Evolutionary conservation across 2,113 vertebrate species (phyloP).

Genomic region (Nesoenas mayeri): DNA sequence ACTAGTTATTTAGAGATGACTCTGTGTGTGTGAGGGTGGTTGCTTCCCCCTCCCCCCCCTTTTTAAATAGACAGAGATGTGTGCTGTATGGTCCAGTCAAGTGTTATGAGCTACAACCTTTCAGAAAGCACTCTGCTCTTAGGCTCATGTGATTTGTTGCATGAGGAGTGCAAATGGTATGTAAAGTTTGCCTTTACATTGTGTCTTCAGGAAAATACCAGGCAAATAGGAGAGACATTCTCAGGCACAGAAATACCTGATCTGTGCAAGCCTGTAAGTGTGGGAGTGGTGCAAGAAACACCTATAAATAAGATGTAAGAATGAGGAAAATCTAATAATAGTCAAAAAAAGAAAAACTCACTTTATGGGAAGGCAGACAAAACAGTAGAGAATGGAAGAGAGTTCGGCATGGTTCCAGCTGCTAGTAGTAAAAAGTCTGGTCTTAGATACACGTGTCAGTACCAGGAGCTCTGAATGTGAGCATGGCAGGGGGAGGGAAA

Average conservation of each 20-base stretch:
- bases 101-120: constrained; percentile 9
- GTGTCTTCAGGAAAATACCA: constrained; percentile 50
- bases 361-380: constrained; percentile 16
- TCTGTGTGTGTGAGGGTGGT: neutral
- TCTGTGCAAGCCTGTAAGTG: neutral
- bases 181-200: constrained; percentile 28
- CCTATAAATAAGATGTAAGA: neutral
- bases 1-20: constrained; percentile 47
- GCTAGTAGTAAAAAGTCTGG: constrained; percentile 10
- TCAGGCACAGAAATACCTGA: neutral
- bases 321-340: neutral
- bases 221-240: neutral
- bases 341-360: neutral
- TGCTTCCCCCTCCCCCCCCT: neutral
- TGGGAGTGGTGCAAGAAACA: neutral
- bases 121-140: neutral
- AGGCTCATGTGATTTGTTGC: constrained; percentile 20
- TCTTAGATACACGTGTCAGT: neutral
- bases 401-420: constrained; percentile 25
- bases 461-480: neutral
- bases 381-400: constrained; percentile 4
- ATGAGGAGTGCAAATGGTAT: constrained; percentile 7
- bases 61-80: constrained; percentile 27
- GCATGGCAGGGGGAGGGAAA: neutral
- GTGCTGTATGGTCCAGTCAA: neutral